phyloP scores from a whole-genome alignment of 92 coral and sea anemone species.

The Meandrina meandrites region DNA sequence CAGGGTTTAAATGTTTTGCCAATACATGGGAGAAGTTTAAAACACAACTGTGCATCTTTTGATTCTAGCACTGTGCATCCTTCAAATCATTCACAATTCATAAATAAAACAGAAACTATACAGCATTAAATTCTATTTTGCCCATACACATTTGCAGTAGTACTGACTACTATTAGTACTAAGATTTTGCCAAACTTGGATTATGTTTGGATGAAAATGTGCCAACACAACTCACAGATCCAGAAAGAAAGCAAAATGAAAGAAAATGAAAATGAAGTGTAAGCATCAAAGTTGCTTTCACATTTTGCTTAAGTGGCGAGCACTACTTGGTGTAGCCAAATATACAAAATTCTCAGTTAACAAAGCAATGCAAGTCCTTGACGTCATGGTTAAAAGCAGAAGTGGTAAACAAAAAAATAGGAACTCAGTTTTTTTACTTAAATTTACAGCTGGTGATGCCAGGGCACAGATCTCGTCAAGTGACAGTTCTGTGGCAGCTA shows the following conservation, averaged over 20 bases:
- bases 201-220: background rate
- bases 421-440: background rate
- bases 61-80: no score
- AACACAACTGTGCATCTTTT: no score
- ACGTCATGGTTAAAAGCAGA: background rate
- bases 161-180: no score
- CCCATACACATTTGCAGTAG: background rate
- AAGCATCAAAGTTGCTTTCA: no score
- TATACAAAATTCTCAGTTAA: background rate
- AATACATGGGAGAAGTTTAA: no score
- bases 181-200: background rate
- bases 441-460: constrained; percentile 1
- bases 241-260: no score
- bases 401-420: background rate
- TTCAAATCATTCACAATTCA: no score
- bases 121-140: no score
- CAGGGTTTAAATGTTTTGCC: no score
- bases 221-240: background rate
- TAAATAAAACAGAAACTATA: no score
- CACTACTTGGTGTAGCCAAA: no score
- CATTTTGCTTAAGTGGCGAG: no score
- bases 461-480: background rate
- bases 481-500: constrained; percentile 24
- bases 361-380: background rate
- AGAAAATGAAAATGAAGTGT: background rate